phyloP scores from a whole-genome alignment of 2,797 vertebrate genomes.

The Gila robusta region DNA sequence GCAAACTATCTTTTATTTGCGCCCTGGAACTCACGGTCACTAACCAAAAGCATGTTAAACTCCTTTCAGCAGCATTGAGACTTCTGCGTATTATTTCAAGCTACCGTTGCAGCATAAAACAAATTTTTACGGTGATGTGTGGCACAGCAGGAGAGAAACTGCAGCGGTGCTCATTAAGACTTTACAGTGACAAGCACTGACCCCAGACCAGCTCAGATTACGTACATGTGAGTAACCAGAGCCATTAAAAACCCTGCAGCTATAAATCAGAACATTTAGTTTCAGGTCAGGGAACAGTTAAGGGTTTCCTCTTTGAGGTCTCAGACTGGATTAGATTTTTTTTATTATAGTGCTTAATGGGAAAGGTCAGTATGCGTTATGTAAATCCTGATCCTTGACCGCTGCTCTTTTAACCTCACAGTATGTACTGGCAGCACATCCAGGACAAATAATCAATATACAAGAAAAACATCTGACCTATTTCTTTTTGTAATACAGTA shows the following conservation, averaged over 20 bases:
- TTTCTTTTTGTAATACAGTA: background rate
- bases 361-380: constrained; percentile 15
- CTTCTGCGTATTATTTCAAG: constrained; percentile 16
- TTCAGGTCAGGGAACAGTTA: constrained; percentile 35
- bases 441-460: background rate
- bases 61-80: background rate
- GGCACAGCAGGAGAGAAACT: constrained; percentile 46
- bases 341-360: constrained; percentile 9
- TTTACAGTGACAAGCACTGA: constrained; percentile 11
- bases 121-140: constrained; percentile 2
- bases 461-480: background rate
- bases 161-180: constrained; percentile 48
- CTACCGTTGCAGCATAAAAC: background rate
- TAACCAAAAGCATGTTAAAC: constrained; percentile 14
- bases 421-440: background rate
- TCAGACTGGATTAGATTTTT: constrained; percentile 5
- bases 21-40: background rate
- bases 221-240: constrained; percentile 33
- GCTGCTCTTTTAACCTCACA: constrained; percentile 27
- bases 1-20: background rate
- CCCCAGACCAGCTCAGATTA: constrained; percentile 26
- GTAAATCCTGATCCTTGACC: constrained; percentile 9
- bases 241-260: constrained; percentile 35
- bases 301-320: constrained; percentile 52
- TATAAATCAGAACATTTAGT: constrained; percentile 37